These are phyloP conservation scores for Acanthis flammea DNA, from an alignment of 2,797 vertebrate genomes.

Conservation along the genomic window DNA sequence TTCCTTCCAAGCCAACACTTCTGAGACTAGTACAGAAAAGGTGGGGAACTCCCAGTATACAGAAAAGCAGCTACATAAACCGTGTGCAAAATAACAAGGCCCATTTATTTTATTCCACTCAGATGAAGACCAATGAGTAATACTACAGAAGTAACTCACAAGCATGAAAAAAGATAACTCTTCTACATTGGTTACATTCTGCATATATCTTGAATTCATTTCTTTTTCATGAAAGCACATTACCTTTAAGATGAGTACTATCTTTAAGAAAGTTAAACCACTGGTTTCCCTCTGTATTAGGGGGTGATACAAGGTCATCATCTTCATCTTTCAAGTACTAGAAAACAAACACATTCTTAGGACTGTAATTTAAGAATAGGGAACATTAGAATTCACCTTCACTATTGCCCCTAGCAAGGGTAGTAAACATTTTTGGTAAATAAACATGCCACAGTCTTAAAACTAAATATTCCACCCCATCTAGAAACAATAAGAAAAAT, in stretches of 20 bases:
- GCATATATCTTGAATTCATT: background rate
- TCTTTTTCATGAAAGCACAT: background rate
- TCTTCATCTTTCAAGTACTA: constrained; percentile 99
- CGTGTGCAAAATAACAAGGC: background rate
- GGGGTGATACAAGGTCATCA: constrained; percentile 93
- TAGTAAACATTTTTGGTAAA: background rate
- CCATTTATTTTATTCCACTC: background rate
- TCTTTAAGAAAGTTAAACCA: constrained; percentile 93
- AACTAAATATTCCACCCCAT: background rate
- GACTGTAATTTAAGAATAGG: background rate
- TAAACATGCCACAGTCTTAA: background rate
- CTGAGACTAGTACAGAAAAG: background rate
- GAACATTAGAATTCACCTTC: background rate
- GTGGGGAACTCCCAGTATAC: background rate
- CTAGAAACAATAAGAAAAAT: background rate
- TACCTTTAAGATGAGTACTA: constrained; percentile 90
- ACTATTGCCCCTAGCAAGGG: accelerated
- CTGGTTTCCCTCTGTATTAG: constrained; percentile 93
- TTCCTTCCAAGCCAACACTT: background rate
- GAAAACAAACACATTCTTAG: background rate
- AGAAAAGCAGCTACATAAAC: background rate
- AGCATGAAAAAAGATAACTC: background rate
- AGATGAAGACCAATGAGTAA: background rate
- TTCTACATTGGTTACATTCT: background rate
- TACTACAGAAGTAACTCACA: background rate